Evolutionary conservation across 1,140 invertebrate genomes (phyloP), one percentile per base, ranked within the genome.

Genomic region (Anthonomus grandis): DNA sequence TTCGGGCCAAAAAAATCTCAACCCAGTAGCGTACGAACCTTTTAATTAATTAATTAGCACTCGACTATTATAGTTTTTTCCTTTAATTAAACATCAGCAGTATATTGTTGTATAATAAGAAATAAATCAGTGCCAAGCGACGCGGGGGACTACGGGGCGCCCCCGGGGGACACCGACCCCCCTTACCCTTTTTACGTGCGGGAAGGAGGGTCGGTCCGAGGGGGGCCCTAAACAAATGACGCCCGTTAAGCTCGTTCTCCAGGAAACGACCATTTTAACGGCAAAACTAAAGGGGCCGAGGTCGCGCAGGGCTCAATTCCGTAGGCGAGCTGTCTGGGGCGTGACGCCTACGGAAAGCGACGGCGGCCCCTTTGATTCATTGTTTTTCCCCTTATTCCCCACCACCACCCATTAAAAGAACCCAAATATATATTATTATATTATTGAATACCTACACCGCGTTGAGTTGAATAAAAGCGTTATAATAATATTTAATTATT

Each of bases 221-320:
- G 12, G 5, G 9, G 24, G 17, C 18, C 21, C 22, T 45, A 12
- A 37, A 36, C n/a, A 27, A 52, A 37, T 5, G 19, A 22, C 25
- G 45, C 19, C 24, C 17, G 55, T 68, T 60, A 56, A 56, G 51
- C 65, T 71, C 49, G 47, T 70, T 70, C 54, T 48, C 71, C 70
- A 69, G 71, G 63, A 71, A 70, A 60, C 56, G 67, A 70, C 50
- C 24, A n/a, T n/a, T n/a, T 54, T 54, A 66, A 69, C 65, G 62
- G 58, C 50, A 1, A n/a, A 27, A 63, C 59, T 53, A 72, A 57
- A 74, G 62, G 67, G 62, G 62, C 60, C 65, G n/a, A 21, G 44
- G 59, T 58, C 51, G 63, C 64, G 62, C 52, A 63, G 72, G 72
- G 72, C 70, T 73, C 71, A 73, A 68, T 71, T 73, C 62, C 56